Evolutionary conservation across 2,888 invertebrate species (phyloP), one percentile per base, ranked within the genome.

Genomic region (Nemurella pictetii): DNA sequence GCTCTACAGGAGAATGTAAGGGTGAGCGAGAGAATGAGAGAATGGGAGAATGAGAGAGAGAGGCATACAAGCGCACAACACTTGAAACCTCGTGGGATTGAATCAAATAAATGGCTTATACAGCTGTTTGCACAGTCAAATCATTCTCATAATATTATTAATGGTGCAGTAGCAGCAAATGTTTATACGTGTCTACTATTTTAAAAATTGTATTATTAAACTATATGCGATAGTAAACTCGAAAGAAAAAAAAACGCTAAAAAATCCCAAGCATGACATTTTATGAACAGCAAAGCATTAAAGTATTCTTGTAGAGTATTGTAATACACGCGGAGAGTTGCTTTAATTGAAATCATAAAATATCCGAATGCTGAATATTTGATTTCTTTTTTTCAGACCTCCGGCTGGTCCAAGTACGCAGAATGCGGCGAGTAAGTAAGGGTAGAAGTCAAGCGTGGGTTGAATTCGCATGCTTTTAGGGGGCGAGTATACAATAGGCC

Each of bases 81-180:
- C 75, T 83, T 74, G 73, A 83, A 83, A 83, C 73, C 83, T 83
- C 83, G 29, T 83, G 29, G 83, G 83, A 83, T 83, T 83, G 73
- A 83, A 83, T 83, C 73, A 83, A 83, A 83, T 83, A 83, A 83
- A 83, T 83, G 83, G 78, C 15, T 78, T 78, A 78, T 78, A 78
- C 78, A 30, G 78, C 78, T 78, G n/a, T 78, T 55, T 55, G 55
- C 55, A 55, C 55, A 55, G 55, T 55, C 55, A 55, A 55, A 55
- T 55, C 55, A 55, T 55, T 55, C 55, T 55, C 55, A 55, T 55
- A 55, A 55, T 55, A 55, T 55, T 55, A 55, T 55, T 55, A 55
- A 55, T 55, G 55, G 9, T 55, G 55, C 55, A 12, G 55, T 55
- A 55, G 15, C 9, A 55, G 55, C 55, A 55, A 55, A 55, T 55